Base-by-base conservation (phyloP, 2,113 vertebrate genomes). In the Heloderma charlesbogerti region DNA sequence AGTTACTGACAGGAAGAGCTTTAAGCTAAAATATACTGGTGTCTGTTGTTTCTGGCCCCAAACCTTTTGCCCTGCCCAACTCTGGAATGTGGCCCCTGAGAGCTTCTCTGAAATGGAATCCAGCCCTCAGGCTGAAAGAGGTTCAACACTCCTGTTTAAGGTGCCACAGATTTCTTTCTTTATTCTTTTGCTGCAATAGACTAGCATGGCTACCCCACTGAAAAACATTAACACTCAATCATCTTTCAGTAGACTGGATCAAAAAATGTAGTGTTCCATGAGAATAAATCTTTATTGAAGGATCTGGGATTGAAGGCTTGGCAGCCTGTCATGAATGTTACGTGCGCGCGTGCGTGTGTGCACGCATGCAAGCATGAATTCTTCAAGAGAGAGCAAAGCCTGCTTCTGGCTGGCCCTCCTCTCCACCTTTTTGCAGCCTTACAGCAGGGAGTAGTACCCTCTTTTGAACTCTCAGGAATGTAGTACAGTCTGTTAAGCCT, bases 401-500 rank as follows among this genome's bases (percentile, higher is more conserved):
- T 54, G 25, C 6, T 74, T 75, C 80, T 92, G 0, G 8, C 29
- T 77, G 2, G 0, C 37, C 0, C 0, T 81, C 34, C 77, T 88
- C 40, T 83, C n/a, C 48, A 60, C 13, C 29, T 75, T 77, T 45
- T 88, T 57, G 22, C 0, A 67, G 78, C 60, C 4, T 57, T 78
- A 37, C 57, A 91, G 88, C 66, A 88, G 82, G 92, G 89, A 75
- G 40, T 12, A 95, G 45, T 43, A 81, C 3, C 81, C 0, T 0
- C 29, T 88, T n/a, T 74, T n/a, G 54, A 79, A 29, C 75, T 54
- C 0, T 0, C 54, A 92, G 86, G 94, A 94, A 93, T 92, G 93
- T 88, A 18, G 89, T 1, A 87, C 48, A 37, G 29, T 92, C 82
- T 84, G 89, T 63, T 3, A 60, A 80, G 89, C 89, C 87, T 81